A percentile compares a stretch with the other conserved stretches of the same genome.
Conservation (phyloP, 2,888 invertebrate species). For the Agriotes lineatus region DNA sequence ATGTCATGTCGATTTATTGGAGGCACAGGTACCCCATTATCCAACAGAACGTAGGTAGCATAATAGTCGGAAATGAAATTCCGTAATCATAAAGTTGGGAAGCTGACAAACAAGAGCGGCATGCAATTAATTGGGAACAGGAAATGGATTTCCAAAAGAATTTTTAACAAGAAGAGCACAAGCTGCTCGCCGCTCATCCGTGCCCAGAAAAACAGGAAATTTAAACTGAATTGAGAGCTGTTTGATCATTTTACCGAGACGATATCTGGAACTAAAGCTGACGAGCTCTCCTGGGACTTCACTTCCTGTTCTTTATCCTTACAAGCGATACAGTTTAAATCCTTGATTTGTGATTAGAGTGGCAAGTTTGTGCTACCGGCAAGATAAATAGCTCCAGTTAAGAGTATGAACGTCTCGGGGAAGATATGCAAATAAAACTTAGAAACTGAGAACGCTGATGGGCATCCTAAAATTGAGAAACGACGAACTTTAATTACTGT, state of each 20-base stretch:
- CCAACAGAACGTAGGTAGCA: too few relatives aligned
- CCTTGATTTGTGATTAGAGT: neutral
- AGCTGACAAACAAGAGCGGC: neutral
- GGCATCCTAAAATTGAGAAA: too few relatives aligned
- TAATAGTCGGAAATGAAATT: too few relatives aligned
- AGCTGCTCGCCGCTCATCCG: neutral
- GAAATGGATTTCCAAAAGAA: neutral
- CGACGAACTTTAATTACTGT: too few relatives aligned
- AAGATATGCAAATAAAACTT: too few relatives aligned
- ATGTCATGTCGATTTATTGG: too few relatives aligned
- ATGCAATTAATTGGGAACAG: neutral
- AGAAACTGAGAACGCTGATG: too few relatives aligned
- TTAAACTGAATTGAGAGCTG: neutral
- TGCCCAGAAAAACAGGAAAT: conserved; percentile 2
- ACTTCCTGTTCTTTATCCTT: neutral
- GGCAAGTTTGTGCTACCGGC: too few relatives aligned
- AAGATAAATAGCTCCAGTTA: too few relatives aligned
- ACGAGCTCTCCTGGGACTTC: neutral
- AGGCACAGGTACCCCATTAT: too few relatives aligned
- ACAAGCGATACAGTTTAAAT: neutral
- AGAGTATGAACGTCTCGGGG: too few relatives aligned
- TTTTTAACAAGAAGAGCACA: neutral
- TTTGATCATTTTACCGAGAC: neutral
- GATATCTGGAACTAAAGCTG: neutral
- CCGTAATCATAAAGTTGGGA: neutral